phyloP scores from a whole-genome alignment of 2,797 vertebrate genomes.

The Chelidonichthys spinosus region DNA sequence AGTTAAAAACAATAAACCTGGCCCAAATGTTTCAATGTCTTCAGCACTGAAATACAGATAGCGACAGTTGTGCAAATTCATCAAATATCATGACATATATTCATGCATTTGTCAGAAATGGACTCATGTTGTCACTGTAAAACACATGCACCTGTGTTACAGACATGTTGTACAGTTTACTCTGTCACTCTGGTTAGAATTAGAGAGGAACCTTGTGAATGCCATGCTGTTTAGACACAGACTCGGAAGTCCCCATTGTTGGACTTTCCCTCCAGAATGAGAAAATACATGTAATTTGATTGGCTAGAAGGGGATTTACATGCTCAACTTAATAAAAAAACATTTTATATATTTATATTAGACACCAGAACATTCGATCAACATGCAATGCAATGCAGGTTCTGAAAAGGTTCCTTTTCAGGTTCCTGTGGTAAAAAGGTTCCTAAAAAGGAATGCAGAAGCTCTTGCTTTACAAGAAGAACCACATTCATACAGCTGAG shows the following conservation, averaged over 20 bases:
- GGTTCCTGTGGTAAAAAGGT: neutral
- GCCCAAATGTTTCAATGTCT: neutral
- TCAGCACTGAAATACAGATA: neutral
- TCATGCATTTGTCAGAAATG: too few species aligned
- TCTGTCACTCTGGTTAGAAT: neutral
- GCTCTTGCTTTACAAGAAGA: neutral
- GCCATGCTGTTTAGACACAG: neutral
- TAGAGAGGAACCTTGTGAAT: constrained; percentile 13
- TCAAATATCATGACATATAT: neutral
- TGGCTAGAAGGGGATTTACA: constrained; percentile 27
- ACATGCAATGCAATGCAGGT: neutral
- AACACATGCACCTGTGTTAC: neutral
- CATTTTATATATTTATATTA: neutral
- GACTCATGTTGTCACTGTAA: neutral
- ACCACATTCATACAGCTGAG: neutral
- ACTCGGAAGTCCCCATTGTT: constrained; percentile 35
- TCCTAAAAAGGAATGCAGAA: neutral
- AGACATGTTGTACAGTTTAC: neutral
- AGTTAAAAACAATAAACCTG: neutral
- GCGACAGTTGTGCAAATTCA: neutral
- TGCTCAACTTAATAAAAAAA: constrained; percentile 6
- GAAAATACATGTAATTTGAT: constrained; percentile 40
- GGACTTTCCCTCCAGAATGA: constrained; percentile 37
- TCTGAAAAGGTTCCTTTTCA: neutral
- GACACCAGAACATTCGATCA: neutral